These are phyloP conservation scores for Siniperca scherzeri DNA, from an alignment of 2,797 vertebrate species.

Conservation along the genomic window DNA sequence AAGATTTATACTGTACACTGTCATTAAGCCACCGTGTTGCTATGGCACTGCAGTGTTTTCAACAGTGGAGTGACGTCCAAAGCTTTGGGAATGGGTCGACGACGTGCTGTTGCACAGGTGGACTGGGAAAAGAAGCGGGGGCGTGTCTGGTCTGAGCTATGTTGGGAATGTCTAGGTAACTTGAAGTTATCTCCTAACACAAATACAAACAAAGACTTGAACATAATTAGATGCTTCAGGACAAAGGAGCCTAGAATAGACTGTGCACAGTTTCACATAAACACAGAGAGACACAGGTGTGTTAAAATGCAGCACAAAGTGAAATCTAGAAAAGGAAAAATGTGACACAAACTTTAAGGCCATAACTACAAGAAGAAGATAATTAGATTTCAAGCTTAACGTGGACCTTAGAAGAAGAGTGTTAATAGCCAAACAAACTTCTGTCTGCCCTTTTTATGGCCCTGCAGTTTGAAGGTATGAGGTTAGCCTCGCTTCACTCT, in stretches of 20 bases:
- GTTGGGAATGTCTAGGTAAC: constrained; percentile 26
- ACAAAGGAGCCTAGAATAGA: constrained; percentile 23
- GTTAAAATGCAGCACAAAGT: neutral
- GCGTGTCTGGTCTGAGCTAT: constrained; percentile 38
- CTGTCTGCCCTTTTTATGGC: no score
- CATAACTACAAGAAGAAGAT: neutral
- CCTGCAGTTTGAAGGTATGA: neutral
- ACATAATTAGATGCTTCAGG: constrained; percentile 34
- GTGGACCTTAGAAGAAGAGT: neutral
- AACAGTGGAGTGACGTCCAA: neutral
- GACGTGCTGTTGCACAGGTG: neutral
- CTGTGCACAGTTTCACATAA: constrained; percentile 16
- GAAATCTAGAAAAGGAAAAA: neutral
- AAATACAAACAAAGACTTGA: constrained; percentile 41
- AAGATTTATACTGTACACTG: neutral
- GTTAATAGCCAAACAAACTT: neutral
- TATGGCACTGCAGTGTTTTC: constrained; percentile 23
- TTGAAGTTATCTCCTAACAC: neutral
- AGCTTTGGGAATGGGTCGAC: constrained; percentile 14
- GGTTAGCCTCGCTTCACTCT: neutral
- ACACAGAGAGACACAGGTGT: neutral
- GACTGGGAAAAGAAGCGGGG: constrained; percentile 8
- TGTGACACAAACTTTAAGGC: no score
- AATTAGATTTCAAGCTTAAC: neutral
- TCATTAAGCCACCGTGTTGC: constrained; percentile 5